These are phyloP conservation scores for Holacanthella duospinosa DNA, from an alignment of 2,888 invertebrate genomes.

Conservation along the genomic window DNA sequence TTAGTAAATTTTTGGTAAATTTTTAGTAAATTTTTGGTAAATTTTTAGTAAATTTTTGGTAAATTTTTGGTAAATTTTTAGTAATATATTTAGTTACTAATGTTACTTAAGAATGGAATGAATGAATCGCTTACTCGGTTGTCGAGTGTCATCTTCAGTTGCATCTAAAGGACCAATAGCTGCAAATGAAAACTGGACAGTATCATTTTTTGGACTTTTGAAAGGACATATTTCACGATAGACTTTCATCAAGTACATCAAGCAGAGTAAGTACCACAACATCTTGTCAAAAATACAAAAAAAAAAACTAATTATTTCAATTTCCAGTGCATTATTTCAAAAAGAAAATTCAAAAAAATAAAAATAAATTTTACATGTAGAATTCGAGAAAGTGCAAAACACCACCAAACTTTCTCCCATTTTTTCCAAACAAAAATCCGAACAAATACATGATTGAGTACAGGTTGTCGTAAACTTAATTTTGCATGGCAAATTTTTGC, in stretches of 20 bases:
- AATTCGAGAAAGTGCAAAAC: slow-evolving; percentile 5
- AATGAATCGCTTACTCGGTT: neutral
- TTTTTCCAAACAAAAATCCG: slow-evolving; percentile 7
- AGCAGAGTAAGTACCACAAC: neutral
- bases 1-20: no score
- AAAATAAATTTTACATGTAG: slow-evolving; percentile 1
- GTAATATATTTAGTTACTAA: neutral
- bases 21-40: no score
- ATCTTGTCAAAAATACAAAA: neutral
- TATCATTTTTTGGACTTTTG: slow-evolving; percentile 4
- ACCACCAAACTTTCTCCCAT: slow-evolving; percentile 10
- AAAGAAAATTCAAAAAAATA: neutral
- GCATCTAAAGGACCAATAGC: neutral
- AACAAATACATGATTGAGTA: slow-evolving; percentile 1
- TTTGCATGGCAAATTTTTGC: slow-evolving; percentile 10
- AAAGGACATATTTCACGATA: slow-evolving; percentile 6
- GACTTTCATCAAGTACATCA: slow-evolving; percentile 1
- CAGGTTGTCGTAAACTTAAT: neutral
- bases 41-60: no score
- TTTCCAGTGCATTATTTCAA: neutral
- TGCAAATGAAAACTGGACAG: slow-evolving; percentile 4
- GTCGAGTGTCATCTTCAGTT: neutral
- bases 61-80: no score
- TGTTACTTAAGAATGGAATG: neutral
- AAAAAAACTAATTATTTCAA: neutral